Evolutionary conservation across 2,888 invertebrate genomes (phyloP), one percentile per base, ranked within the genome.

Genomic region (Prosapia bicincta): DNA sequence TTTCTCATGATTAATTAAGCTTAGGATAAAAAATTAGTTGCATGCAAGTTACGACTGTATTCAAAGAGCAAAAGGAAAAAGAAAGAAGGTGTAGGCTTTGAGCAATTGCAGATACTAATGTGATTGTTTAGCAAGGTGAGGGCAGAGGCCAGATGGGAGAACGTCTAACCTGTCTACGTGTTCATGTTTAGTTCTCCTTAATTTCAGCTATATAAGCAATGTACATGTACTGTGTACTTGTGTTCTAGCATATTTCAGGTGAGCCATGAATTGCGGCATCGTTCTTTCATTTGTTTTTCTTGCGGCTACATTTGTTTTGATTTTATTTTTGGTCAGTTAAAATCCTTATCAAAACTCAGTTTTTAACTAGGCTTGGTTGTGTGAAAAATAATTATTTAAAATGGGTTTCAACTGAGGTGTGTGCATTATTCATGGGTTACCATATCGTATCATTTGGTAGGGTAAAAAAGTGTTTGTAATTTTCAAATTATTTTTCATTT

Each of bases 231-330:
- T 54, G 20, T 54, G 54, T 54, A 54, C 54, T 54, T 54, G 54
- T 54, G 20, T 54, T 54, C 20, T 54, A 54, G 54, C 54, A 54
- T 54, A 54, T 54, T 54, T 54, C 54, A 54, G 54, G 54, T 54
- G 54, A 54, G 54, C 3, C 54, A 20, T 54, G 54, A 20, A 2
- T 2, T 54, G 54, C 20, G 20, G 54, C 54, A 54, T 0, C 54
- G 20, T 54, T 54, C 20, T 13, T 38, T 13, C 10, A 69, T 38
- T 75, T 72, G 69, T 66, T 70, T n/a, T 66, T 76, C 69, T 67
- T 73, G 25, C 38, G 32, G 70, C 68, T 10, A 20, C 7, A 9
- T 54, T 30, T 54, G 54, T 54, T 54, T 54, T 54, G 54, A 20
- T 54, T 54, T 54, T 13, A 20, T 54, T 54, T 54, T 38, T 9